Percentiles rank a stretch among this genome's conserved stretches.
Conservation (phyloP, 1,140 invertebrate genomes). For the Chironomus tepperi region DNA sequence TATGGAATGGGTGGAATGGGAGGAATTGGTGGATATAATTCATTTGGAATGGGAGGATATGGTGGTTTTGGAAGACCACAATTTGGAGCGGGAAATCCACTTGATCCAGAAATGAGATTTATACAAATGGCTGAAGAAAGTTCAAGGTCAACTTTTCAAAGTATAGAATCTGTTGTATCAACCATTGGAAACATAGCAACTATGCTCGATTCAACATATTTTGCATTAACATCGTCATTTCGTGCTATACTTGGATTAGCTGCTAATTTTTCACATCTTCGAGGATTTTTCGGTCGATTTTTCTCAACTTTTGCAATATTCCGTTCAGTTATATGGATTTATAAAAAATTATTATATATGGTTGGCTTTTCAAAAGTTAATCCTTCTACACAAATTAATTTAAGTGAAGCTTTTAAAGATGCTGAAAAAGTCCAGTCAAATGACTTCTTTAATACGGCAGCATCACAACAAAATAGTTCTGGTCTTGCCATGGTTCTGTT, state of each 20-base stretch:
- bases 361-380: conserved; percentile 36
- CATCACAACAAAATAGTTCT: conserved; percentile 35
- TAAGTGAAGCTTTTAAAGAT: conserved; percentile 45
- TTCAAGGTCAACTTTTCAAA: conserved; percentile 84
- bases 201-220: conserved; percentile 94
- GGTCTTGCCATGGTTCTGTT: conserved; percentile 71
- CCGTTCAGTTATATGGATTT: conserved; percentile 67
- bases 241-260: conserved; percentile 89
- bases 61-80: conserved; percentile 52
- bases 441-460: conserved; percentile 31
- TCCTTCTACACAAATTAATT: conserved; percentile 33
- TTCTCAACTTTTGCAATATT: conserved; percentile 78
- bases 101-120: conserved; percentile 49
- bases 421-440: conserved; percentile 38
- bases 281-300: conserved; percentile 71
- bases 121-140: conserved; percentile 83
- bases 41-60: conserved; percentile 46
- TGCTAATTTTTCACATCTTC: conserved; percentile 81
- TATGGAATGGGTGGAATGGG: conserved; percentile 30
- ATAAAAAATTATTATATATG: conserved; percentile 48
- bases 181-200: conserved; percentile 89
- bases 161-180: conserved; percentile 84
- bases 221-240: conserved; percentile 90
- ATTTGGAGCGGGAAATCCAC: conserved; percentile 26
- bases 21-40: conserved; percentile 39